phyloP scores from a whole-genome alignment of 2,888 invertebrate species.

The Erebia palarica region DNA sequence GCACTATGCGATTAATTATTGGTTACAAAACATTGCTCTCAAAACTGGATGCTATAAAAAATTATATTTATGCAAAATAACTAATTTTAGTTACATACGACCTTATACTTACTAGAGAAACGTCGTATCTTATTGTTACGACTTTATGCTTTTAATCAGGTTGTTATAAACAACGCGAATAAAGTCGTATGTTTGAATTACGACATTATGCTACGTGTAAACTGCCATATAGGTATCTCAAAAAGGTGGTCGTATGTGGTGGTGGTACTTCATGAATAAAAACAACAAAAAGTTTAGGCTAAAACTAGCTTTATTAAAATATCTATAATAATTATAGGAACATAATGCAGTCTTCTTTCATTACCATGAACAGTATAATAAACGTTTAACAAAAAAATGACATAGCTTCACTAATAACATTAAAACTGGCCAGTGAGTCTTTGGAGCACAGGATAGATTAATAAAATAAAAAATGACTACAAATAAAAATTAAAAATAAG shows the following conservation, averaged over 20 bases:
- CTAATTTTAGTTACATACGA: not conserved
- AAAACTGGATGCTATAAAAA: not conserved
- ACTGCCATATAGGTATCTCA: not conserved
- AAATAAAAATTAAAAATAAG: not conserved
- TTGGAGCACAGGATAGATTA: not conserved
- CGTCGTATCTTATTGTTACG: no score
- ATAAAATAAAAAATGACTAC: not conserved
- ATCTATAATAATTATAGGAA: not conserved
- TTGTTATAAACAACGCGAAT: no score
- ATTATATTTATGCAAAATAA: not conserved
- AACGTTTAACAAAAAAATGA: not conserved
- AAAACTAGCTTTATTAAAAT: not conserved
- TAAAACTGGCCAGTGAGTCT: not conserved
- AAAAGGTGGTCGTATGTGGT: not conserved
- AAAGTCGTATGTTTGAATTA: not conserved
- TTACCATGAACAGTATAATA: not conserved
- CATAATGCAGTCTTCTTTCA: not conserved
- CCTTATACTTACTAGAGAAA: not conserved
- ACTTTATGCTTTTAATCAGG: no score
- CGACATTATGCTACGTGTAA: not conserved
- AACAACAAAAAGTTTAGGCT: not conserved
- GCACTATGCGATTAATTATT: not conserved
- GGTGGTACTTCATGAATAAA: not conserved
- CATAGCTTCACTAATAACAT: not conserved
- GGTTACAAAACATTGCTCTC: not conserved